These are phyloP conservation scores for Phaedon cochleariae DNA, from an alignment of 2,888 invertebrate genomes.

Conservation along the genomic window DNA sequence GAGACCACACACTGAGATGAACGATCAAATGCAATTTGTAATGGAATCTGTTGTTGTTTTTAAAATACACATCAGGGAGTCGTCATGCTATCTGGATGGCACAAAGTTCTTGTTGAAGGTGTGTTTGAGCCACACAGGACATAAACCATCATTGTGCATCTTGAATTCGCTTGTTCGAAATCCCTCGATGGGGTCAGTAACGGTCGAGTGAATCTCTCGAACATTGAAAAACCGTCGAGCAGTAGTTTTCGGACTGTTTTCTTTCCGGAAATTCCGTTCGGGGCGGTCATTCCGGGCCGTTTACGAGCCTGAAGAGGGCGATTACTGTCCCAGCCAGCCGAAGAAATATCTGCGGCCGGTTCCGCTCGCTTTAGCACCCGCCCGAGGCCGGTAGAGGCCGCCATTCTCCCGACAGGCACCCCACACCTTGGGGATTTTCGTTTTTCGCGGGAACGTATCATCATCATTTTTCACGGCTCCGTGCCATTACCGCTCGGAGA, in stretches of 20 bases:
- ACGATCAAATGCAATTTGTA: background rate
- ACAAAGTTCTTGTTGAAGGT: no score
- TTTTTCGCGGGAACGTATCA: conserved; percentile 57
- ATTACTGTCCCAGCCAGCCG: conserved; percentile 56
- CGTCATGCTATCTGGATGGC: no score
- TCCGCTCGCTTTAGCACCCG: background rate
- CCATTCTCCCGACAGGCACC: conserved; percentile 40
- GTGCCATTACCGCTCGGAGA: conserved; percentile 61
- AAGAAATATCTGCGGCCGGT: conserved; percentile 56
- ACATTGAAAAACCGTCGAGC: background rate
- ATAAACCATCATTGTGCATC: no score
- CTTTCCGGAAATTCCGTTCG: background rate
- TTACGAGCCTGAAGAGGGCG: conserved; percentile 62
- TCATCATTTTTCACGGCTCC: conserved; percentile 62
- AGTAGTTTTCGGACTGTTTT: background rate
- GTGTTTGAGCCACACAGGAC: no score
- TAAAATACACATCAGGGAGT: no score
- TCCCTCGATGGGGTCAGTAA: no score
- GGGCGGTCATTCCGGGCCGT: conserved; percentile 60
- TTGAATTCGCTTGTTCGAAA: no score
- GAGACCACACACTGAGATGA: background rate
- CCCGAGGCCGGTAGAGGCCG: conserved; percentile 13
- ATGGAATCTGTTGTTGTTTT: background rate
- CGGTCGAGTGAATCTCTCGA: background rate
- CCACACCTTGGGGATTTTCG: conserved; percentile 51